These are phyloP conservation scores for Brachionus paranguensis DNA, from an alignment of 1,140 invertebrate species.

Conservation along the genomic window DNA sequence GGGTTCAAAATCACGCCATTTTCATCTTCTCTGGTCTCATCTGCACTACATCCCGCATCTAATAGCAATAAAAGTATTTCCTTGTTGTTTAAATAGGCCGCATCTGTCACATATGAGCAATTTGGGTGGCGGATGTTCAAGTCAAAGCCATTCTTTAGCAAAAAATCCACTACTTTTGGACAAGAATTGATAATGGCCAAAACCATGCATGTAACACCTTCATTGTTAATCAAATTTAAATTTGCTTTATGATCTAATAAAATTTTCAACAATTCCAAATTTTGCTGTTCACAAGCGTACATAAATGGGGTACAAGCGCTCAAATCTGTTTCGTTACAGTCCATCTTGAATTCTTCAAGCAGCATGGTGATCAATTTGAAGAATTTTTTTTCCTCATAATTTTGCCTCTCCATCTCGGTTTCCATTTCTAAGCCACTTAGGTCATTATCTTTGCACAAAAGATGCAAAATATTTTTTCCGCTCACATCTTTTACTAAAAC, in stretches of 20 bases:
- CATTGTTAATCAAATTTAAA: not conserved
- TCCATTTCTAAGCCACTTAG: not conserved
- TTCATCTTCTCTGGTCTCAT: constrained; percentile 35
- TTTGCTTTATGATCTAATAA: constrained; percentile 12
- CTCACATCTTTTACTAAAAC: not conserved
- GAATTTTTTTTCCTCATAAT: not conserved
- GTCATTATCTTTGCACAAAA: constrained; percentile 13
- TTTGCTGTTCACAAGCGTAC: constrained; percentile 35
- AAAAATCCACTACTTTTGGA: constrained; percentile 17
- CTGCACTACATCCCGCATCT: not conserved
- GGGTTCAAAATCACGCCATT: constrained; percentile 33
- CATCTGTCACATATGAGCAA: constrained; percentile 28
- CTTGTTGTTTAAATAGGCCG: not conserved
- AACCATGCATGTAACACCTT: constrained; percentile 19
- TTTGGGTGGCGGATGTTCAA: not conserved
- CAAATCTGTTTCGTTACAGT: not conserved
- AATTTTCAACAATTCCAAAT: constrained; percentile 11
- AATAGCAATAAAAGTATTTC: constrained; percentile 1
- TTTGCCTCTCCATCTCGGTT: not conserved
- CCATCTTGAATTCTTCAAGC: not conserved
- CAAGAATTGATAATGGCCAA: constrained; percentile 11
- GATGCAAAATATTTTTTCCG: constrained; percentile 35
- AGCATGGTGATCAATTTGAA: not conserved
- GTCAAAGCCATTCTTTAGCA: constrained; percentile 15
- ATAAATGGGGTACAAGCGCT: not conserved